Base-by-base conservation (phyloP, 2,113 vertebrate species). In the Phaethornis superciliosus region DNA sequence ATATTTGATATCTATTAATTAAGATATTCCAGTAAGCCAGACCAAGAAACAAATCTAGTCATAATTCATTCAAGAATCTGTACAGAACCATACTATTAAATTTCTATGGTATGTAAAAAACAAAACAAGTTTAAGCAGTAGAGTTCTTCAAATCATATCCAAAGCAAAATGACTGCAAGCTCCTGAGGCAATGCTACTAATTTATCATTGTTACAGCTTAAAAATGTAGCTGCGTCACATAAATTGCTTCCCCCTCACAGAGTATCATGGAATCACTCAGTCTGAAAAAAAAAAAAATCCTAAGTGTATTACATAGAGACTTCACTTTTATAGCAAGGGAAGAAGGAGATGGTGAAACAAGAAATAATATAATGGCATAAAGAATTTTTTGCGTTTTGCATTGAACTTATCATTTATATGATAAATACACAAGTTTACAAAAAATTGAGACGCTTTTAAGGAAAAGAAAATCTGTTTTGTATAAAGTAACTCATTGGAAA, bases 121-220 rank as follows among this genome's bases (percentile, higher is more conserved):
- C 51, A 87, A 87, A 95, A 92, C 56, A 75, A 89, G 58, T 87
- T 90, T 72, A 85, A 96, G 70, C 81, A 92, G 90, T 35, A 33
- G 30, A 75, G n/a, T 90, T 92, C 74, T 76, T 92, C 72, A 65
- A 92, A 88, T 64, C 35, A 46, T 75, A 92, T 55, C 65, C 81
- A 85, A 92, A 87, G 46, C 63, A 92, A 94, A 95, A 92, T 74
- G 47, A 82, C 63, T 79, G 42, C 81, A 79, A 80, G 85, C 55
- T 94, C 70, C 81, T 92, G 69, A 65, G 89, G 84, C 58, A 81
- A n/a, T 22, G 46, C 76, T 82, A 89, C 78, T 93, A 96, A 95
- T 96, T 95, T 89, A 92, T 95, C 81, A 94, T 63, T 92, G 79
- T 74, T 94, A 91, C 52, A 93, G 59, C 37, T 88, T 85, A 82